Conservation (phyloP, 2,113 vertebrate genomes). For the Chionomys nivalis region DNA sequence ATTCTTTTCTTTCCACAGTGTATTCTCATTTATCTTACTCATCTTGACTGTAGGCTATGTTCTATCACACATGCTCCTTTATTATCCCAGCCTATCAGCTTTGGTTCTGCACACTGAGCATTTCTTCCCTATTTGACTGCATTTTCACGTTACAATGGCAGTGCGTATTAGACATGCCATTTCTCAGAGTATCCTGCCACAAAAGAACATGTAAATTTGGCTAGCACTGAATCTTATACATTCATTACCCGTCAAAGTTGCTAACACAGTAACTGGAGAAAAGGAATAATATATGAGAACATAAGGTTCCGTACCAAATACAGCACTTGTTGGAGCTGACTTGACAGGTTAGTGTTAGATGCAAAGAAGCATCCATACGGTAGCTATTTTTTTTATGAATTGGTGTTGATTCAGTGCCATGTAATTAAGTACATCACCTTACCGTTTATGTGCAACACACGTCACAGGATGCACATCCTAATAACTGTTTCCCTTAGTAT, state of each 20-base stretch:
- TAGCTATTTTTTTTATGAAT: slow-evolving; percentile 68
- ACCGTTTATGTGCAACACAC: slow-evolving; percentile 49
- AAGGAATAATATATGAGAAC: slow-evolving; percentile 26
- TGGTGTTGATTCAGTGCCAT: slow-evolving; percentile 52
- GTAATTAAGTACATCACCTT: slow-evolving; percentile 72
- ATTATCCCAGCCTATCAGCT: not conserved
- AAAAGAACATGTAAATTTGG: slow-evolving; percentile 58
- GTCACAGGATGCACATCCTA: slow-evolving; percentile 31
- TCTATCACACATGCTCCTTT: not conserved
- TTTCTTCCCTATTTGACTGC: slow-evolving; percentile 33
- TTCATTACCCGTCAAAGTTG: slow-evolving; percentile 51
- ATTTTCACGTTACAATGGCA: slow-evolving; percentile 52
- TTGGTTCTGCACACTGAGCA: not conserved
- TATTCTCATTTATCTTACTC: slow-evolving; percentile 2
- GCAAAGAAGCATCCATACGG: slow-evolving; percentile 58
- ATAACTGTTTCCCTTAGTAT: slow-evolving; percentile 62
- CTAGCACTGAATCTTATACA: slow-evolving; percentile 44
- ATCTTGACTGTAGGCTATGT: not conserved
- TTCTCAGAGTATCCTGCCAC: slow-evolving; percentile 57
- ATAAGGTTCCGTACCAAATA: slow-evolving; percentile 41
- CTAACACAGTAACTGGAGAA: not conserved
- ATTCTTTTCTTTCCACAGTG: not conserved
- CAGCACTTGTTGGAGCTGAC: slow-evolving; percentile 35
- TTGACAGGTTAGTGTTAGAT: slow-evolving; percentile 44
- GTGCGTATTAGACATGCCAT: not conserved